phyloP scores from a whole-genome alignment of 2,113 vertebrate species.

The Scopus umbretta region DNA sequence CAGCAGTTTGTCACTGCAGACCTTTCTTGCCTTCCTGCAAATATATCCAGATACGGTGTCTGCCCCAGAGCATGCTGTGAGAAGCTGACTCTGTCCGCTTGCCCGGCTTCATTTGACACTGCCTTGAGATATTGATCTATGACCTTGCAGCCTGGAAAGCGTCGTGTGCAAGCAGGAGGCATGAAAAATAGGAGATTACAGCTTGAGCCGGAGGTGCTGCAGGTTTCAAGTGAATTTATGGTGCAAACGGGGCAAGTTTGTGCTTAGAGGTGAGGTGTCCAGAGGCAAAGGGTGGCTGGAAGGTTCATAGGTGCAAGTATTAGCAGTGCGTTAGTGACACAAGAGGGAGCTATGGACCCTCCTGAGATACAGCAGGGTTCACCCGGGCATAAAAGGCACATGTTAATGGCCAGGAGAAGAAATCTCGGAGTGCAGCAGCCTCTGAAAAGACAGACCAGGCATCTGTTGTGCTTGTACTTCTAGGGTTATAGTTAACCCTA shows the following conservation, averaged over 20 bases:
- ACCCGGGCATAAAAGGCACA: neutral
- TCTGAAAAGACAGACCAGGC: neutral
- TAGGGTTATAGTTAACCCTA: neutral
- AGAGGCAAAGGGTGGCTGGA: neutral
- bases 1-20: neutral
- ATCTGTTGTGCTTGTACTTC: neutral
- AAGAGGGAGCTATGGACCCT: conserved; percentile 40
- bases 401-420: neutral
- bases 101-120: accelerated
- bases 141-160: neutral
- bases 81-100: neutral
- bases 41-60: neutral
- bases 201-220: neutral
- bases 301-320: neutral
- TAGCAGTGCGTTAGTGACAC: neutral
- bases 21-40: neutral
- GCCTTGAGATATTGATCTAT: neutral
- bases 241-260: neutral
- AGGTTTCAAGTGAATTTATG: neutral
- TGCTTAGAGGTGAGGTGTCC: neutral
- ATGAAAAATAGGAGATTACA: neutral
- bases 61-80: neutral
- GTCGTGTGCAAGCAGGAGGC: neutral
- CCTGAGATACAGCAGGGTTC: neutral
- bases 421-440: neutral